Evolutionary conservation across 2,888 invertebrate species (phyloP), one percentile per base, ranked within the genome.

Genomic region (Clunio marinus): DNA sequence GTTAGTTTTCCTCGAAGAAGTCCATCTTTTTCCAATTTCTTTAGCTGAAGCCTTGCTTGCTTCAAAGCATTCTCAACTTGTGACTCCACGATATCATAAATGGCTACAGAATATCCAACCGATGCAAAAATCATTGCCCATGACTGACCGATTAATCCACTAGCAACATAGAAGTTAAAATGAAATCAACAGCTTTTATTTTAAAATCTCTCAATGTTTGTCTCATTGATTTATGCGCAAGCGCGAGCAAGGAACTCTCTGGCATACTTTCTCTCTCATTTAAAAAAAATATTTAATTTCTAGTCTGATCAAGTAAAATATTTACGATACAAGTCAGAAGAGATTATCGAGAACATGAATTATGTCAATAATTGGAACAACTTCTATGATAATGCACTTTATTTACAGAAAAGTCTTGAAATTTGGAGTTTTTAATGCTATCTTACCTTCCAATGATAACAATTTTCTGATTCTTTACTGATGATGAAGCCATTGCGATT

Each of bases 91-190:
- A 92, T 88, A 75, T 98, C 98, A 76, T 87, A 97, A 60, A 98
- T 81, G 13, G 83, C 82, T 27, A 97, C 96, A 75, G 88, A 83
- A 77, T 96, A 96, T 8, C 96, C 96, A 3, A 88, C 92, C 7
- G 92, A 87, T 0, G 95, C 95, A 78, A 96, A 98, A 35, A 97
- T 82, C 95, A 97, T 96, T 0, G 96, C 91, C 95, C 96, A 98
- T 73, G 96, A 96, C 69, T 93, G 86, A 1, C 97, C 98, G 73
- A 98, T 96, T 66, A 97, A 81, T 1, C 98, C 98, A 77, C 96
- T 97, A 27, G 4, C n/a, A n/a, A n/a, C n/a, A n/a, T 24, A 55
- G 10, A 55, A 17, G 24, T 25, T 57, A 25, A n/a, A 13, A 8
- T 25, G 2, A 15, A 57, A 24, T 57, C 27, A 25, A 57, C 24